These are phyloP conservation scores for Drosophila asahinai DNA, from an alignment of 1,140 invertebrate species.

Conservation along the genomic window DNA sequence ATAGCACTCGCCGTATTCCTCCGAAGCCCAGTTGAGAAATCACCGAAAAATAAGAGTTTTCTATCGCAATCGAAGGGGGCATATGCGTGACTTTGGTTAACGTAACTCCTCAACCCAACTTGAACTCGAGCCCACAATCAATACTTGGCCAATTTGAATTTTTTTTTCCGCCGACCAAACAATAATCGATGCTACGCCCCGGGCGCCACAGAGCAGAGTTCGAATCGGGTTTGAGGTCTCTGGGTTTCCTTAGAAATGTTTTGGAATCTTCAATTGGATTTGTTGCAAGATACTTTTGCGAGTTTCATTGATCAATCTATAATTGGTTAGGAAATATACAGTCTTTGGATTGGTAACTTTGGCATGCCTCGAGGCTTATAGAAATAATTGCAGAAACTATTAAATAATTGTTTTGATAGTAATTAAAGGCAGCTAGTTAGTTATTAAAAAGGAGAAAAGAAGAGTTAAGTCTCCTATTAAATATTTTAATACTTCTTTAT, in stretches of 20 bases:
- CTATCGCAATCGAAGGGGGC: conserved; percentile 66
- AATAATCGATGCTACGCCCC: conserved; percentile 28
- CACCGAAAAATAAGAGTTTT: conserved; percentile 48
- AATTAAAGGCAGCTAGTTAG: not conserved
- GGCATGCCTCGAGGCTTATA: not conserved
- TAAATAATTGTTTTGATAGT: not conserved
- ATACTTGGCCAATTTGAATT: conserved; percentile 46
- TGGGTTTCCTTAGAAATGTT: conserved; percentile 19
- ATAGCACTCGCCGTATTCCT: conserved; percentile 50
- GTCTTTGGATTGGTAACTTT: not conserved
- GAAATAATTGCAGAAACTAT: not conserved
- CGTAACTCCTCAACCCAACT: conserved; percentile 18
- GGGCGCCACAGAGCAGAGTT: conserved; percentile 14
- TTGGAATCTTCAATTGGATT: conserved; percentile 20
- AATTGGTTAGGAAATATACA: conserved; percentile 1
- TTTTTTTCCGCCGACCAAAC: conserved; percentile 30
- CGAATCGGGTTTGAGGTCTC: conserved; percentile 3
- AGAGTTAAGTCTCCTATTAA: not conserved
- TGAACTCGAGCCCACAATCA: conserved; percentile 33
- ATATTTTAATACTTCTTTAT: too few relatives aligned
- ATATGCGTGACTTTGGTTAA: conserved; percentile 66
- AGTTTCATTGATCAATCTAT: conserved; percentile 8
- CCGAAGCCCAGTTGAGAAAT: conserved; percentile 61
- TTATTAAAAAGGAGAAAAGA: not conserved
- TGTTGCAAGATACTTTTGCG: conserved; percentile 3